These are phyloP conservation scores for Nipponia nippon DNA, from an alignment of 2,113 vertebrate genomes.

Conservation along the genomic window DNA sequence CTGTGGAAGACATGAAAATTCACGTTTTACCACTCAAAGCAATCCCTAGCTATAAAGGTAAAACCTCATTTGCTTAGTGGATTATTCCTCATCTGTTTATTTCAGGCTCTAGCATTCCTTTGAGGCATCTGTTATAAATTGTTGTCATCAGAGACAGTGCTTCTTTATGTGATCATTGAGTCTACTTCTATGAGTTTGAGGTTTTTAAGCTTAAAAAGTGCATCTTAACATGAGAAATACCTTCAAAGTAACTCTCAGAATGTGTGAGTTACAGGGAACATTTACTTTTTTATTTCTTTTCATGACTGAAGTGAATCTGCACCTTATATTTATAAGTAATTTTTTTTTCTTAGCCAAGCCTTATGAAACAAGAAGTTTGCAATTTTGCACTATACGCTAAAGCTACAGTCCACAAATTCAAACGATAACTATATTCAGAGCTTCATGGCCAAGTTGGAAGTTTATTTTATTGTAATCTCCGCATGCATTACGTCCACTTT, in stretches of 20 bases:
- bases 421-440: not conserved
- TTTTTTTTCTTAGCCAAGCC: not conserved
- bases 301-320: not conserved
- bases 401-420: not conserved
- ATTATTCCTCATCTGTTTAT: not conserved
- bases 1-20: not conserved
- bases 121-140: not conserved
- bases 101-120: not conserved
- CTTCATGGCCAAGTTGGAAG: not conserved
- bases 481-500: not conserved
- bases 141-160: not conserved
- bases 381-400: not conserved
- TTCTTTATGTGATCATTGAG: not conserved
- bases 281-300: not conserved
- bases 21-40: not conserved
- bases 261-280: not conserved
- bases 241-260: not conserved
- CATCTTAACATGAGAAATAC: not conserved
- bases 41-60: not conserved
- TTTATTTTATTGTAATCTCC: not conserved
- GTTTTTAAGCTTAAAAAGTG: not conserved
- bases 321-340: not conserved
- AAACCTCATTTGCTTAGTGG: not conserved
- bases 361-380: not conserved
- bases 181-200: not conserved